Evolutionary conservation across 2,797 vertebrate species (phyloP).

Genomic region (Hirundo rustica): DNA sequence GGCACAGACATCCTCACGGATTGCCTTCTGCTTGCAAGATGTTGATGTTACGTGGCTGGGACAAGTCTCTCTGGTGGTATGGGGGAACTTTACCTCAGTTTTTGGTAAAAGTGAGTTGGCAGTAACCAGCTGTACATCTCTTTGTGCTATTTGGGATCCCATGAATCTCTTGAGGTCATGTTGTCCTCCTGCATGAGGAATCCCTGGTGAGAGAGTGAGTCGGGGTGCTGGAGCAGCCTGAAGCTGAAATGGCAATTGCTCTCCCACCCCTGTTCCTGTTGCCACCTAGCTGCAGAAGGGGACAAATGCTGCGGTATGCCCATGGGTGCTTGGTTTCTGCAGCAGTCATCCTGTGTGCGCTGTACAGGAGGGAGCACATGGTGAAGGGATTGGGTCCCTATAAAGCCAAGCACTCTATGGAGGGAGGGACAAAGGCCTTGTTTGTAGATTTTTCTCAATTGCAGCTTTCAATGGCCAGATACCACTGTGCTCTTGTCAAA

Average conservation of each 20-base stretch:
- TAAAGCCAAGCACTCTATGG: not conserved
- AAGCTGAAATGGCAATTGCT: not conserved
- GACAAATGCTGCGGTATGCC: not conserved
- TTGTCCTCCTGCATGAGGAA: not conserved
- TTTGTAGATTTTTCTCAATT: not conserved
- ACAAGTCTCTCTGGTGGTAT: not conserved
- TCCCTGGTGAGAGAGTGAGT: not conserved
- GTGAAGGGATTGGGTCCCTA: not conserved
- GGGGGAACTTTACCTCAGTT: not conserved
- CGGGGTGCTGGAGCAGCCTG: not conserved
- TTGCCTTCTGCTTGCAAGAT: not conserved
- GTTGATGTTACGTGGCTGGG: not conserved
- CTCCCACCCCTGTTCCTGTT: not conserved
- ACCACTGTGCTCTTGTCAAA: not conserved
- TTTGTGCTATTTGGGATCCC: not conserved
- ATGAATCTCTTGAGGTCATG: fast-evolving
- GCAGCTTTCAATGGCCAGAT: not conserved
- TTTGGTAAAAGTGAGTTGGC: not conserved
- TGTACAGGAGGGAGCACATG: not conserved
- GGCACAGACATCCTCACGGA: not conserved
- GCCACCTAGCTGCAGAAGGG: not conserved
- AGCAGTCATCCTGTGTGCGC: not conserved
- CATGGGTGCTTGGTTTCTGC: not conserved
- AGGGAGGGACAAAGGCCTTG: not conserved
- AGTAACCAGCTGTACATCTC: not conserved